Evolutionary conservation across 2,888 invertebrate genomes (phyloP).

Genomic region (Chalcis sispes): DNA sequence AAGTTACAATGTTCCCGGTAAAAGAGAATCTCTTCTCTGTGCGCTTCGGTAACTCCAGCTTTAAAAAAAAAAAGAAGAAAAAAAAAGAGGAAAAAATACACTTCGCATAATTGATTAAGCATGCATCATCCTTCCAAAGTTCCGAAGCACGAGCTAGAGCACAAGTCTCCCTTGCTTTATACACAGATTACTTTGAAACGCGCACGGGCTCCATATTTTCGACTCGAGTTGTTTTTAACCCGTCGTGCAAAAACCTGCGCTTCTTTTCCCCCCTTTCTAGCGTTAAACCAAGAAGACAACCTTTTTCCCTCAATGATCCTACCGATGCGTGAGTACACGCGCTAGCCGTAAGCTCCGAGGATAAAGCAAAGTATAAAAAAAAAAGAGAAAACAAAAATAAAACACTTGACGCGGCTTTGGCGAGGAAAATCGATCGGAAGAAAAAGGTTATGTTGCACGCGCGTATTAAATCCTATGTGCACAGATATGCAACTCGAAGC

Average conservation of each 20-base stretch:
- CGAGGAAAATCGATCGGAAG: slow-evolving; percentile 35
- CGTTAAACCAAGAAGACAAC: neutral
- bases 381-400: neutral
- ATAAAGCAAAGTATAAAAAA: too few relatives aligned
- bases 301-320: neutral
- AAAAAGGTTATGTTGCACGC: slow-evolving; percentile 11
- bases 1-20: too few relatives aligned
- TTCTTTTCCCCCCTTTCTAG: neutral
- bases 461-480: slow-evolving; percentile 41
- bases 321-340: neutral
- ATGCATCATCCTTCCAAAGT: slow-evolving; percentile 13
- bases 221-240: slow-evolving; percentile 34
- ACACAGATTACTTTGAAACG: slow-evolving; percentile 32
- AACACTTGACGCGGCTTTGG: slow-evolving; percentile 38
- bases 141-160: neutral
- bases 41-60: too few relatives aligned
- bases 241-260: neutral
- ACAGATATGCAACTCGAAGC: slow-evolving; percentile 7
- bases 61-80: too few relatives aligned
- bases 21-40: too few relatives aligned
- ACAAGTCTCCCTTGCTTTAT: neutral
- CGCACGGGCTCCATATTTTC: slow-evolving; percentile 11
- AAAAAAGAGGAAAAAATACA: too few relatives aligned
- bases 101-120: slow-evolving; percentile 33
- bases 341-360: too few relatives aligned